Evolutionary conservation across 2,113 vertebrate species (phyloP).

Genomic region (rabbit (Oryctolagus cuniculus)): DNA sequence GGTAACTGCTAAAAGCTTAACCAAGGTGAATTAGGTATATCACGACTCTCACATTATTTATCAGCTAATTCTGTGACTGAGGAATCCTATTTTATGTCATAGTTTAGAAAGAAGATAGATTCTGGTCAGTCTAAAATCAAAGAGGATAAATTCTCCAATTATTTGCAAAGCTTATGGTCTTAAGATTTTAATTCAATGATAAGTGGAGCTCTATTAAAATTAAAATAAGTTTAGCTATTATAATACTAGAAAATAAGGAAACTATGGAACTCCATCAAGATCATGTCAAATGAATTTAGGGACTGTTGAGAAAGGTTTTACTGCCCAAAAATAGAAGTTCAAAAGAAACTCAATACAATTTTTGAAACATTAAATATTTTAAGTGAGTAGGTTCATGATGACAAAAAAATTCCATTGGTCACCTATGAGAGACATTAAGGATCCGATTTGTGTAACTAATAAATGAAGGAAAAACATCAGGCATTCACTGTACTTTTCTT

Average conservation of each 20-base stretch:
- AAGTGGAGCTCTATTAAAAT: background rate
- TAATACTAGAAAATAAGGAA: conserved; percentile 5
- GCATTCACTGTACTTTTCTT: background rate
- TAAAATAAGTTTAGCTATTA: conserved; percentile 2
- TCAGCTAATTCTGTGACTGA: background rate
- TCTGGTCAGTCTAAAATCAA: background rate
- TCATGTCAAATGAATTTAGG: background rate
- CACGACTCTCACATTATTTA: background rate
- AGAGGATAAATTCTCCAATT: conserved; percentile 21
- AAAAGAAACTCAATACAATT: background rate
- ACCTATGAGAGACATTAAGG: background rate
- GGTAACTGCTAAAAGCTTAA: background rate
- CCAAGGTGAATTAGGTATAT: background rate
- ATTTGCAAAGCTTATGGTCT: background rate
- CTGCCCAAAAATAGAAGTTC: background rate
- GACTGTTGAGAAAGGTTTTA: background rate
- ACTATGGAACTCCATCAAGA: background rate
- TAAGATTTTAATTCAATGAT: conserved; percentile 37
- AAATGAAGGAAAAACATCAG: background rate
- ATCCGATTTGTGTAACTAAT: conserved; percentile 39
- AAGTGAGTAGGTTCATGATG: background rate
- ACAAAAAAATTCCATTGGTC: background rate
- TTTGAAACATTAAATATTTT: conserved; percentile 6
- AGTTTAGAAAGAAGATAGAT: conserved; percentile 33
- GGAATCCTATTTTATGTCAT: background rate